These are phyloP conservation scores for Apodemia hepburni DNA, from an alignment of 2,888 invertebrate genomes.

Conservation along the genomic window DNA sequence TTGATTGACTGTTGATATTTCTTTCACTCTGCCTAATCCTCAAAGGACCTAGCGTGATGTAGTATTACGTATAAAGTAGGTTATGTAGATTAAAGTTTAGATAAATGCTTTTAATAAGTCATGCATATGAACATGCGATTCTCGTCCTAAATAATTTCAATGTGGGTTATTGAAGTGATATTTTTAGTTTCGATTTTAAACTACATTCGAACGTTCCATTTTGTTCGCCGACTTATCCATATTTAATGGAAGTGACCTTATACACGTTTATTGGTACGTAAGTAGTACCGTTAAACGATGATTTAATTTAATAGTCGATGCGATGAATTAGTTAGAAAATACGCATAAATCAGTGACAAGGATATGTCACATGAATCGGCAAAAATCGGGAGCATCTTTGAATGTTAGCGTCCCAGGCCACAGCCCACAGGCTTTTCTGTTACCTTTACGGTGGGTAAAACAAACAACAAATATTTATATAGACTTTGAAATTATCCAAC, in stretches of 20 bases:
- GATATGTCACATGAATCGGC: too few relatives aligned
- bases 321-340: not conserved
- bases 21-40: too few relatives aligned
- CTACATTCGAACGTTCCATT: not conserved
- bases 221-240: constrained; percentile 1
- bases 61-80: too few relatives aligned
- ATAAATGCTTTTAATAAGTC: not conserved
- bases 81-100: not conserved
- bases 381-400: too few relatives aligned
- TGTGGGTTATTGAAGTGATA: constrained; percentile 10
- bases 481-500: too few relatives aligned
- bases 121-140: not conserved
- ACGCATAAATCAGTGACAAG: too few relatives aligned
- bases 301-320: not conserved
- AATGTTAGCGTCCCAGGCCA: too few relatives aligned
- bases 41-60: too few relatives aligned
- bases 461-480: too few relatives aligned
- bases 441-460: too few relatives aligned
- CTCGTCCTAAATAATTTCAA: not conserved
- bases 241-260: constrained; percentile 1
- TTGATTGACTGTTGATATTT: too few relatives aligned
- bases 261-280: not conserved
- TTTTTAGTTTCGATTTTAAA: constrained; percentile 9
- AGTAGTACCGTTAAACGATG: constrained; percentile 1
- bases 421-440: too few relatives aligned